Evolutionary conservation across 2,797 vertebrate species (phyloP).

Genomic region (Falco peregrinus): DNA sequence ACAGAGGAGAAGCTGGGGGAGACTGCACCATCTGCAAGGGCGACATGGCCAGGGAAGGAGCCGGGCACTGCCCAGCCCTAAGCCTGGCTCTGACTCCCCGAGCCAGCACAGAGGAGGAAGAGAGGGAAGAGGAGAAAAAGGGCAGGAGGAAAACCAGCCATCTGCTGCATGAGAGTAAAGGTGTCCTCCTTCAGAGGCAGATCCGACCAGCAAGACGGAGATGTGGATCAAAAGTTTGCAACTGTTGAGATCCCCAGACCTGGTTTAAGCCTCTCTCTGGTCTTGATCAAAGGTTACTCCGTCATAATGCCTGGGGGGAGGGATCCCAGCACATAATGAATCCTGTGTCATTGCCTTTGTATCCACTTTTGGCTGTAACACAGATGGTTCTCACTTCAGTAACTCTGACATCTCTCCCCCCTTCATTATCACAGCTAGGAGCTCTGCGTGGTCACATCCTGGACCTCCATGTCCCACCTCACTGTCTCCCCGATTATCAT

Average conservation of each 20-base stretch:
- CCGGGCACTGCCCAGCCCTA: neutral
- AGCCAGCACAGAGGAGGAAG: neutral
- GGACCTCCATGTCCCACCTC: constrained; percentile 21
- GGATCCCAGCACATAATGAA: constrained; percentile 57
- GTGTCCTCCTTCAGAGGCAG: neutral
- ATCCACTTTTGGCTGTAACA: constrained; percentile 54
- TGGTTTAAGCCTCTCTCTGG: constrained; percentile 58
- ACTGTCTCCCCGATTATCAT: constrained; percentile 34
- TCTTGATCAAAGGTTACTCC: constrained; percentile 67
- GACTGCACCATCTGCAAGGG: neutral
- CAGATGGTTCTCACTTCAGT: constrained; percentile 67
- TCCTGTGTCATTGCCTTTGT: constrained; percentile 62
- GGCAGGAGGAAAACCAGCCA: neutral
- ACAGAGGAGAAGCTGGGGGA: neutral
- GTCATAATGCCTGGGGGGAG: constrained; percentile 54
- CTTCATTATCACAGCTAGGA: constrained; percentile 39
- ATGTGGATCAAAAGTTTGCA: constrained; percentile 40
- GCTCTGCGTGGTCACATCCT: constrained; percentile 20
- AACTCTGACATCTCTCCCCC: constrained; percentile 49
- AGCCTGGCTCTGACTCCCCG: neutral
- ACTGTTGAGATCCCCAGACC: constrained; percentile 31
- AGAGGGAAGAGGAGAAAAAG: neutral
- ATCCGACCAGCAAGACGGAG: neutral
- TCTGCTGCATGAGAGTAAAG: neutral
- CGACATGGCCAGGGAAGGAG: neutral